Evolutionary conservation across 1,140 invertebrate genomes (phyloP).

Genomic region (Drosophila ogumai): DNA sequence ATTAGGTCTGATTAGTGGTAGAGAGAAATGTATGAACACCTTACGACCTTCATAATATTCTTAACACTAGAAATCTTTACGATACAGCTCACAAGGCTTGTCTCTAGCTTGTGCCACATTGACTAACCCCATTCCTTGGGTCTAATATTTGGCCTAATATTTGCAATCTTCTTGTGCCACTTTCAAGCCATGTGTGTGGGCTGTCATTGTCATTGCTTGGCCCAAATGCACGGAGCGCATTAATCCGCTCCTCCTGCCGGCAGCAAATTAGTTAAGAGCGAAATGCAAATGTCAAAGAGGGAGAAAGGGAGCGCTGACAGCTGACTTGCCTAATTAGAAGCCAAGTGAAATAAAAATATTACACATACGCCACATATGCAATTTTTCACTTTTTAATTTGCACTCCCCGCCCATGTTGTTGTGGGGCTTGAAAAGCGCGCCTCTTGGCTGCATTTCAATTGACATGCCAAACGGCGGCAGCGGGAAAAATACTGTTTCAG

Average conservation of each 20-base stretch:
- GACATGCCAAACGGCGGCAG: constrained; percentile 61
- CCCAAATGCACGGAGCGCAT: constrained; percentile 69
- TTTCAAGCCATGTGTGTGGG: constrained; percentile 28
- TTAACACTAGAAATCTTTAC: background rate
- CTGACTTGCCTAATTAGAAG: constrained; percentile 81
- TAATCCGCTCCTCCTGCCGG: constrained; percentile 54
- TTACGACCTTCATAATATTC: no score
- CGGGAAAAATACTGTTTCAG: constrained; percentile 51
- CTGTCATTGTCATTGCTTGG: constrained; percentile 60
- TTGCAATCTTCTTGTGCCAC: constrained; percentile 54
- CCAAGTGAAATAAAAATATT: constrained; percentile 83
- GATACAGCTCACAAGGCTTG: background rate
- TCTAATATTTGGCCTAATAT: constrained; percentile 38
- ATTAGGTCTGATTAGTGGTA: background rate
- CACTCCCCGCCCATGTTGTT: constrained; percentile 23
- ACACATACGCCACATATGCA: constrained; percentile 77
- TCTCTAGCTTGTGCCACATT: constrained; percentile 35
- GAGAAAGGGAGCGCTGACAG: constrained; percentile 52
- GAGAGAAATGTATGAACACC: no score
- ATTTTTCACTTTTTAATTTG: constrained; percentile 73
- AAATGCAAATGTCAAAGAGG: constrained; percentile 49
- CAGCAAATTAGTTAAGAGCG: constrained; percentile 76
- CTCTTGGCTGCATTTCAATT: constrained; percentile 73
- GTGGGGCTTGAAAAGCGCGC: constrained; percentile 25
- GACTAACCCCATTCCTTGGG: constrained; percentile 39